phyloP scores from a whole-genome alignment of 2,888 invertebrate genomes.

The Furcula furcula region DNA sequence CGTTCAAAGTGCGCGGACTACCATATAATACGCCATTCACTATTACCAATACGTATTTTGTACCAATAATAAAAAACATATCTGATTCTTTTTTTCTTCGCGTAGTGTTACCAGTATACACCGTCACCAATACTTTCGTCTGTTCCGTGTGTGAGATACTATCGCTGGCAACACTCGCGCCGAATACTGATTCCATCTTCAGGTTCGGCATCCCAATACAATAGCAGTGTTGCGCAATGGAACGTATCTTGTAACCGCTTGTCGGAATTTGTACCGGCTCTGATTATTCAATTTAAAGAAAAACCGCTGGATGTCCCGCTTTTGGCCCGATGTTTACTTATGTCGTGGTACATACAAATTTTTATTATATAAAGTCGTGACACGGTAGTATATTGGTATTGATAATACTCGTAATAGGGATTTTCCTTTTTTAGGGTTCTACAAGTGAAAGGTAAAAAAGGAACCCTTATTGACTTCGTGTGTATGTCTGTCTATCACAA shows the following conservation, averaged over 20 bases:
- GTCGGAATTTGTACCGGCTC: slow-evolving; percentile 42
- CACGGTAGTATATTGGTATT: no score
- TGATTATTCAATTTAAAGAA: slow-evolving; percentile 35
- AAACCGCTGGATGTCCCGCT: slow-evolving; percentile 30
- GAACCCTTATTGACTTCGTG: no score
- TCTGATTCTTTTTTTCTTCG: no score
- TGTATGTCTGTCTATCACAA: no score
- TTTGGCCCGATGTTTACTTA: slow-evolving; percentile 19
- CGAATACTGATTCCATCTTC: slow-evolving; percentile 39
- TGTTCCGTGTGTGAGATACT: slow-evolving; percentile 57
- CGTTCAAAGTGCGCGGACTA: no score
- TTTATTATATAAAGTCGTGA: background rate
- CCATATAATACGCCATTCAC: no score
- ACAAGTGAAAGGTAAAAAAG: no score
- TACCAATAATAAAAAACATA: no score
- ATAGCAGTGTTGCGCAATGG: slow-evolving; percentile 45
- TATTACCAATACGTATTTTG: no score
- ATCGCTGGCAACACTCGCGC: slow-evolving; percentile 37
- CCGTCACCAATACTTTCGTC: slow-evolving; percentile 43
- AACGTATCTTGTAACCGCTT: slow-evolving; percentile 32
- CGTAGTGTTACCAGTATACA: no score
- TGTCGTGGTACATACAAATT: slow-evolving; percentile 2
- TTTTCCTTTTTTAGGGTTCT: no score
- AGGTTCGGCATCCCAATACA: slow-evolving; percentile 46
- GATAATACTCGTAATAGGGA: no score